Base-by-base conservation (phyloP, 1,140 invertebrate species). In the Rhopalosiphum maidis region DNA sequence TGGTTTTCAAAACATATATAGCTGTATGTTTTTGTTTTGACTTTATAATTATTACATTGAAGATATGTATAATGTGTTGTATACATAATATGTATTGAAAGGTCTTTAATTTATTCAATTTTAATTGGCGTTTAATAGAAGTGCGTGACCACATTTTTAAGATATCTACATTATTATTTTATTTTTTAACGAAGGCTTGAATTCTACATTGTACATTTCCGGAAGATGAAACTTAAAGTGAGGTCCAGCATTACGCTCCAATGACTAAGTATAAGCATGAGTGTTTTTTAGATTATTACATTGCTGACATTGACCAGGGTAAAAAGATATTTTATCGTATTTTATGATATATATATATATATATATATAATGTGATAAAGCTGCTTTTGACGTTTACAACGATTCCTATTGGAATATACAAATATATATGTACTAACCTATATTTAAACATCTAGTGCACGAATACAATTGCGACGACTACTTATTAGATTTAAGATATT, bases 271-370 rank as follows among this genome's bases (percentile, higher is more conserved):
- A 68, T n/a, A 68, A 68, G 3, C 30, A 68, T 68, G 60, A 68
- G 60, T 68, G 30, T 18, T 60, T 68, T 68, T 68, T 68, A 68
- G 30, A 68, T 68, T 68, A 68, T 68, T 68, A 68, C 15, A 68
- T 18, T n/a, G 60, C 60, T n/a, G 30, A 68, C 60, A 68, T 68
- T 68, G 60, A 68, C 30, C 30, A 30, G 60, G 30, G 30, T 68
- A 68, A 68, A n/a, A 68, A 68, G 60, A 68, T 68, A 68, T 68
- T 68, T 68, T n/a, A 68, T 68, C 60, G 30, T 68, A 68, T n/a
- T 68, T 68, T 30, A n/a, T n/a, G 30, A 18, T 30, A n/a, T n/a
- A n/a, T n/a, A n/a, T n/a, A n/a, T n/a, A 23, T 54, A 54, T 54
- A 23, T 54, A 54, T 23, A n/a, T 68, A 68, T 68, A 18, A n/a